Conservation (phyloP, 1,140 invertebrate genomes). For the Neodiprion pinetum region DNA sequence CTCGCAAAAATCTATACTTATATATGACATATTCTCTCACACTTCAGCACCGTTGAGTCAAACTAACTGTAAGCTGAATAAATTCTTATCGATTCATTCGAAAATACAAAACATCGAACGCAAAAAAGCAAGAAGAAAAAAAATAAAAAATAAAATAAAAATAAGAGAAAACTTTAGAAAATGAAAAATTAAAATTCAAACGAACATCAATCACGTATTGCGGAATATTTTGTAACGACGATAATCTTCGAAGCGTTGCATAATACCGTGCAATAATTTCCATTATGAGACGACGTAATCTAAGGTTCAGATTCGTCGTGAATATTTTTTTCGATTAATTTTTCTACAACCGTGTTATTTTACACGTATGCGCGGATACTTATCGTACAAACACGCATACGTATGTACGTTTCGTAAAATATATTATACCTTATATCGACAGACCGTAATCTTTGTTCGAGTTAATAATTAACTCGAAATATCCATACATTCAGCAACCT, state of each 20-base stretch:
- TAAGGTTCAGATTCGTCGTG: neutral
- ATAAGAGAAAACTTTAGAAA: neutral
- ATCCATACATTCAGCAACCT: too few relatives aligned
- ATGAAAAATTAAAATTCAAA: neutral
- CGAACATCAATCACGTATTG: constrained; percentile 4
- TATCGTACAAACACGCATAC: neutral
- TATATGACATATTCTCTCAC: neutral
- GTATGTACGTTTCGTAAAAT: neutral
- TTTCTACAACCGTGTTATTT: too few relatives aligned
- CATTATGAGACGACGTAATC: neutral
- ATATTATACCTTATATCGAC: neutral
- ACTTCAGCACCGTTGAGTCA: too few relatives aligned
- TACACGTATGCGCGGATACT: too few relatives aligned
- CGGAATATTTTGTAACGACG: neutral
- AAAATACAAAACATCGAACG: too few relatives aligned
- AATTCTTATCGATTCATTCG: too few relatives aligned
- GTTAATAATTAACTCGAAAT: too few relatives aligned
- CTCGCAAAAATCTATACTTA: too few relatives aligned
- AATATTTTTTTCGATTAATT: too few relatives aligned
- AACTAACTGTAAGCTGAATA: too few relatives aligned
- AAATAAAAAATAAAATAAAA: neutral
- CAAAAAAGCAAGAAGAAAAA: too few relatives aligned
- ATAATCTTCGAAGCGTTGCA: neutral
- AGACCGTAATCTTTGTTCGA: too few relatives aligned
- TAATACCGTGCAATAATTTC: constrained; percentile 4